phyloP scores from a whole-genome alignment of 2,113 vertebrate species.

The Forbesichthys agassizii region DNA sequence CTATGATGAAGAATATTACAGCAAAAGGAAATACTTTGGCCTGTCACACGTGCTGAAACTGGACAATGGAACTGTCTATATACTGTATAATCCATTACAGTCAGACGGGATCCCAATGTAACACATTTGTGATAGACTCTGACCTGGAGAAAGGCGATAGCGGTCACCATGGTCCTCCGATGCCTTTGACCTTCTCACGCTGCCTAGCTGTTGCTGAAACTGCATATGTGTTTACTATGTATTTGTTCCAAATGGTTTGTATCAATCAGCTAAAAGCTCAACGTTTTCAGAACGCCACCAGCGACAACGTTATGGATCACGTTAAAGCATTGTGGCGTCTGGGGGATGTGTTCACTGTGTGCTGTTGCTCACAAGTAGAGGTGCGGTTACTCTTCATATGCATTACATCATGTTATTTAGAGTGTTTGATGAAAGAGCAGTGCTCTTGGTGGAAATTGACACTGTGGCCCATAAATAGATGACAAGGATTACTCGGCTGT shows the following conservation, averaged over 20 bases:
- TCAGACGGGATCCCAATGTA: not conserved
- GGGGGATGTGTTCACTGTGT: constrained; percentile 53
- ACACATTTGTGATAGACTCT: constrained; percentile 47
- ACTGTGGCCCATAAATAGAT: not conserved
- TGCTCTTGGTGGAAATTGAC: constrained; percentile 10
- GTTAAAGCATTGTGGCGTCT: constrained; percentile 68
- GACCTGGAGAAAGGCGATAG: constrained; percentile 25
- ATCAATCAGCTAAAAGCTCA: constrained; percentile 63
- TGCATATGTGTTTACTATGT: constrained; percentile 67
- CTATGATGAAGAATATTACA: constrained; percentile 65
- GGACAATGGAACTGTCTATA: constrained; percentile 22
- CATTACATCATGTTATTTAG: constrained; percentile 33
- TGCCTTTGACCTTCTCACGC: constrained; percentile 51
- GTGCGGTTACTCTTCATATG: constrained; percentile 19
- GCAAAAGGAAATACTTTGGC: constrained; percentile 42
- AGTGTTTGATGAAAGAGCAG: constrained; percentile 36
- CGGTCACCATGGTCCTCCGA: constrained; percentile 32
- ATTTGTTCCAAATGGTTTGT: constrained; percentile 71
- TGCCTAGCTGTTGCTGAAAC: constrained; percentile 59
- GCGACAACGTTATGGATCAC: constrained; percentile 68
- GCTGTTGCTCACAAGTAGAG: constrained; percentile 24
- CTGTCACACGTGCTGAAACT: constrained; percentile 43
- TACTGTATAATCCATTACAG: too few relatives aligned
- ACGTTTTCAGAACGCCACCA: constrained; percentile 61
- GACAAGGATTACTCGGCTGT: not conserved